Evolutionary conservation across 1,140 invertebrate genomes (phyloP), one percentile per base, ranked within the genome.

Genomic region (Drosophila nigrodunni): DNA sequence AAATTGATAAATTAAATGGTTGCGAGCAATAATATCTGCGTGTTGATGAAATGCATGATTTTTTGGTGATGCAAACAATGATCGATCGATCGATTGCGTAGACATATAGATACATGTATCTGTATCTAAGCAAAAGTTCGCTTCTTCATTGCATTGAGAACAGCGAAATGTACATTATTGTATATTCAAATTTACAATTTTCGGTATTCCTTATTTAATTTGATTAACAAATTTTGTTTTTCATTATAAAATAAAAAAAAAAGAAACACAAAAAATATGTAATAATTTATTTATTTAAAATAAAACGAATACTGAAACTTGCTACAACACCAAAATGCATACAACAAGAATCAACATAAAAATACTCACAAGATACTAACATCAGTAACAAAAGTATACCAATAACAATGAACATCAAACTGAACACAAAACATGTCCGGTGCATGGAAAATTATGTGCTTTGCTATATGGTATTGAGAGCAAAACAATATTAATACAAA

Each of bases 1-100:
- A 66, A 77, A 66, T 71, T 72, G 44, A 78, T 73, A 87, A 88
- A 72, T 77, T 74, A 43, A 92, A 90, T 92, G 91, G 91, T 86
- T 92, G 91, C 91, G 91, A 92, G 91, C 90, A 92, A 92, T 92
- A 92, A 92, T 92, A 92, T 92, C 86, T 92, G 91, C 83, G 91
- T 92, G 91, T 92, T 92, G 91, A 92, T 92, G 83, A 88, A 85
- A 80, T 91, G 88, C 82, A 90, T 89, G 85, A 89, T 92, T 82
- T 77, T 83, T 87, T 91, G 89, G 89, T 87, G 89, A 91, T 91
- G 90, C 90, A 89, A 88, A 82, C 79, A 75, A 80, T 86, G 80
- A 89, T 90, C 87, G 87, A 92, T 80, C 87, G 90, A 89, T 75
- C 78, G 80, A 89, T 92, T 92, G 90, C 70, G 9, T 47, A 25